Base-by-base conservation (phyloP, 2,797 vertebrate species). In the Cyprinella venusta region DNA sequence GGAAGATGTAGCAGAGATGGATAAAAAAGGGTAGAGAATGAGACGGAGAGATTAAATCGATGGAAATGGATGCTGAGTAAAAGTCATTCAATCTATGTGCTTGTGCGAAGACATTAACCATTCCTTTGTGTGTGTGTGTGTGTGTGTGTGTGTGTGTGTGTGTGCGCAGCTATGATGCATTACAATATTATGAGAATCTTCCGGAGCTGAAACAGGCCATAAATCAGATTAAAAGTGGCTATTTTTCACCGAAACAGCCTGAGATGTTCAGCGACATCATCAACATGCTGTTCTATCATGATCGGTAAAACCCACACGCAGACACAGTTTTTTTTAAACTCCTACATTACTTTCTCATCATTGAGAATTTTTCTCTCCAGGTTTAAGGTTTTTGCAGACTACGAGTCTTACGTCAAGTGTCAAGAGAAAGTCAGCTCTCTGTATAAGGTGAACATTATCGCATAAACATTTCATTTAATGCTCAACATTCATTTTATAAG, bases 351-450 rank as follows among this genome's bases (percentile, higher is more conserved):
- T 65, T 5, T 52, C 16, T 77, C 38, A 26, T n/a, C 33, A 15
- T 13, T 63, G 13, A 12, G 1, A 63, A 18, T 16, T 0, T 0
- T 81, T 45, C n/a, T 48, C 76, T 19, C 1, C 81, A 99, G 98
- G 82, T 99, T 99, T 92, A 99, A 99, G 91, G 97, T 99, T 63
- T 99, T 99, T 85, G 98, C 98, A 16, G 98, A 99, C 88, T 99
- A 95, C 4, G 97, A 99, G 87, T 95, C 92, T 3, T 99, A 99
- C 0, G 59, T 98, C 63, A 94, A 94, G 76, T 94, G 94, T 89
- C 98, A 99, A 90, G 97, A 97, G 80, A 96, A 91, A 92, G 98
- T 97, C 95, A 98, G 94, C 88, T 88, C 95, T 82, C 94, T 99
- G 6, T 99, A 98, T 88, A 92, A 97, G 97, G 98, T 99, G 91